Evolutionary conservation across 2,888 invertebrate species (phyloP).

Genomic region (Volucella bombylans): DNA sequence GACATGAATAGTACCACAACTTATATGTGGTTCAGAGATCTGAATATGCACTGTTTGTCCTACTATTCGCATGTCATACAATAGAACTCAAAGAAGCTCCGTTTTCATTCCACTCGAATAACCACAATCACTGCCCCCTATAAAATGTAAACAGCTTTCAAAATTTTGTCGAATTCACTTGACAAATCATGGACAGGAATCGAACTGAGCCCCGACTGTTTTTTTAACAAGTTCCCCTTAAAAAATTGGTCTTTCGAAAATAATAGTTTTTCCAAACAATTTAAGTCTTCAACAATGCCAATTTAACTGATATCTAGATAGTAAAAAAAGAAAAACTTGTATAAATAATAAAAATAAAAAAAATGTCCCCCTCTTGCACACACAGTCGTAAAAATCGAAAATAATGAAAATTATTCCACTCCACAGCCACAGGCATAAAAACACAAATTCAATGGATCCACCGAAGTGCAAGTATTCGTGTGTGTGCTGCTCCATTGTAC

Average conservation of each 20-base stretch:
- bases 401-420: conserved; percentile 10
- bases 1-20: too few species aligned
- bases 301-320: conserved; percentile 18
- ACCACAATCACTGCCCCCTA: too few species aligned
- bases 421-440: conserved; percentile 1
- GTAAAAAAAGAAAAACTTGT: neutral
- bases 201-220: too few species aligned
- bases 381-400: neutral
- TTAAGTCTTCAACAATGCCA: conserved; percentile 12
- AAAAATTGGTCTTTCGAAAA: neutral
- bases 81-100: too few species aligned
- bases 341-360: neutral
- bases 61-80: too few species aligned
- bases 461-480: conserved; percentile 27
- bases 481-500: neutral
- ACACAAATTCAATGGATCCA: conserved; percentile 9
- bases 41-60: too few species aligned
- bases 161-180: neutral
- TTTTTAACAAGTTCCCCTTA: too few species aligned
- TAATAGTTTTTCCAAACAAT: conserved; percentile 11
- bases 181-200: too few species aligned
- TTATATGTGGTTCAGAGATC: too few species aligned
- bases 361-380: neutral
- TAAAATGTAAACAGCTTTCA: neutral
- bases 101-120: too few species aligned